phyloP scores from a whole-genome alignment of 2,888 invertebrate species.

The Agrypnus murinus region DNA sequence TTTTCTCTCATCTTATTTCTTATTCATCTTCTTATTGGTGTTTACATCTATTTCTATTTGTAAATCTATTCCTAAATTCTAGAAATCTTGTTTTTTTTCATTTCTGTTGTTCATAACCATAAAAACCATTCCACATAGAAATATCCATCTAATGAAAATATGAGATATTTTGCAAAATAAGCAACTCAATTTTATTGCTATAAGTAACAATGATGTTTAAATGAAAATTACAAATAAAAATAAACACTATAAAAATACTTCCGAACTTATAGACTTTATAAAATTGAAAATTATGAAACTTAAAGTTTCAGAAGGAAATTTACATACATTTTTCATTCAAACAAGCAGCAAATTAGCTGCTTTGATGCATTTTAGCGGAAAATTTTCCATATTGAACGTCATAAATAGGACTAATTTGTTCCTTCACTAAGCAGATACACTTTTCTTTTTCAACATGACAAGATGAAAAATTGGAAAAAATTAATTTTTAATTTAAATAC shows the following conservation, averaged over 20 bases:
- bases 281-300: constrained; percentile 17
- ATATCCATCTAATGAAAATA: no score
- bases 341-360: constrained; percentile 33
- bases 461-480: background rate
- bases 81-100: no score
- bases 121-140: no score
- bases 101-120: no score
- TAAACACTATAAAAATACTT: background rate
- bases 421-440: constrained; percentile 16
- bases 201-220: no score
- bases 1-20: no score
- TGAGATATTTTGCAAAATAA: no score
- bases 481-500: background rate
- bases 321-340: constrained; percentile 33
- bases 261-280: constrained; percentile 4
- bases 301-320: constrained; percentile 19
- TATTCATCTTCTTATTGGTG: no score
- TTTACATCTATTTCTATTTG: no score
- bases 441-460: background rate
- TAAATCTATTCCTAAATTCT: no score
- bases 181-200: no score
- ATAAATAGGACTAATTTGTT: constrained; percentile 35
- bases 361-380: constrained; percentile 34
- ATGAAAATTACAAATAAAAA: background rate
- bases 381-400: constrained; percentile 39